Conservation (phyloP, 2,888 invertebrate genomes). For the Tribolium freemani region DNA sequence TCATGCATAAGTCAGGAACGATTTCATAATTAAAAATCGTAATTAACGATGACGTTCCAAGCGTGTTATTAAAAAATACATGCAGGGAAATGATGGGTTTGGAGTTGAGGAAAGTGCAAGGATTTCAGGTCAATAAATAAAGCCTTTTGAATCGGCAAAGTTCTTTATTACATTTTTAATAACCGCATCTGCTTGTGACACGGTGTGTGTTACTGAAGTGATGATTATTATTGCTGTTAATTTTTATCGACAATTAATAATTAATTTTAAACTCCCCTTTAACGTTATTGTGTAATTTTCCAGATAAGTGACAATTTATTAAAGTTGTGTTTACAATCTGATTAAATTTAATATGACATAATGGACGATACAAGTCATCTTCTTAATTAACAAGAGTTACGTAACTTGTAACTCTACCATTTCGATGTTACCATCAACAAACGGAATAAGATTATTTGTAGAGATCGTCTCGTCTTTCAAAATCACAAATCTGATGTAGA, state of each 20-base stretch:
- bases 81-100: not conserved
- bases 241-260: not conserved
- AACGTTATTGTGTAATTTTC: not conserved
- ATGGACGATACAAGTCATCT: not conserved
- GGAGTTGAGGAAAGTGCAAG: not conserved
- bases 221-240: not conserved
- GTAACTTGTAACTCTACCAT: not conserved
- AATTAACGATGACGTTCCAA: constrained; percentile 15
- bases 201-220: not conserved
- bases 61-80: constrained; percentile 7
- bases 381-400: not conserved
- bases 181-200: not conserved
- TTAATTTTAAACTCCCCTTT: not conserved
- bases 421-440: not conserved
- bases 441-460: not conserved
- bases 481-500: no score
- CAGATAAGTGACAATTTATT: not conserved
- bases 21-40: constrained; percentile 19
- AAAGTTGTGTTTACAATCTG: not conserved
- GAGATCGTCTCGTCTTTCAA: no score
- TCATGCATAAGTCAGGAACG: constrained; percentile 18
- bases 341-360: not conserved
- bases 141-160: no score
- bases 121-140: no score
- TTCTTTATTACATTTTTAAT: not conserved